Conservation (phyloP, 2,113 vertebrate species). For the Craseonycteris thonglongyai region DNA sequence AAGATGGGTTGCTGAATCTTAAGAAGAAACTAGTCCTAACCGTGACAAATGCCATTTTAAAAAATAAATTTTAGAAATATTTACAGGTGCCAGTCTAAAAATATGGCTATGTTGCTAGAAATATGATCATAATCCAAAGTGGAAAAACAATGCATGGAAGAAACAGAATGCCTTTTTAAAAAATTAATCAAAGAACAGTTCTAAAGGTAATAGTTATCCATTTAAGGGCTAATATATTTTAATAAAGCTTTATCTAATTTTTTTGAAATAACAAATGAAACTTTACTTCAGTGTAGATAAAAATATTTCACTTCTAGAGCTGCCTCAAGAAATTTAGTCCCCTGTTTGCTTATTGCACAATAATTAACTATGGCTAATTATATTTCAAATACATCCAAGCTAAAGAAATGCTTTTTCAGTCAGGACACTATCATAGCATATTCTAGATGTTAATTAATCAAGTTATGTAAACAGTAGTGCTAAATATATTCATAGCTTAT, state of each 20-base stretch:
- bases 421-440: background rate
- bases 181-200: background rate
- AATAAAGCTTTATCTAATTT: background rate
- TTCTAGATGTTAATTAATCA: background rate
- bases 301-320: background rate
- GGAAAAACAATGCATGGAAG: background rate
- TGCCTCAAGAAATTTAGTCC: background rate
- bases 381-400: background rate
- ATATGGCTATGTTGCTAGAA: constrained; percentile 20
- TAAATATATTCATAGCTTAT: background rate
- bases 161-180: background rate
- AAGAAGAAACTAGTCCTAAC: constrained; percentile 62
- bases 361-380: background rate
- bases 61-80: constrained; percentile 64
- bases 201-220: background rate
- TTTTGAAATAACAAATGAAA: background rate
- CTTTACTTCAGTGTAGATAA: background rate
- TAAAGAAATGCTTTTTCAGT: fast-evolving
- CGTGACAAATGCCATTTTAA: constrained; percentile 54
- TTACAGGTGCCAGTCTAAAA: constrained; percentile 61
- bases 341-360: background rate
- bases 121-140: constrained; percentile 20
- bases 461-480: background rate
- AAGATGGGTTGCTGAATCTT: constrained; percentile 64
- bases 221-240: background rate